Percentiles rank a stretch among this genome's conserved stretches.
Conservation (phyloP, 2,113 vertebrate genomes). For the Gnathonemus longibarbis region DNA sequence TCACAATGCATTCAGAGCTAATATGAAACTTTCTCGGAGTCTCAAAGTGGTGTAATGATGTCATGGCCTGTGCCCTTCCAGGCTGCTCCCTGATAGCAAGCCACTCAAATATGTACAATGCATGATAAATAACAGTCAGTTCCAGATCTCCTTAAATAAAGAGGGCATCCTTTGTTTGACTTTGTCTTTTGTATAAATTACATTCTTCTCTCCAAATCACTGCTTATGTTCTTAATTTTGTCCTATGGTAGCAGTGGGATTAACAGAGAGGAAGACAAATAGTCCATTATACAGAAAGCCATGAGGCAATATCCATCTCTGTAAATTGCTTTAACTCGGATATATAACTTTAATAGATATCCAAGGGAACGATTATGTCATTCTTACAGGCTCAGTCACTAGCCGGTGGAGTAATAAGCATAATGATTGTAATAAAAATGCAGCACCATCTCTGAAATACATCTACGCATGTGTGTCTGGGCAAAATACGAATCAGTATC, state of each 20-base stretch:
- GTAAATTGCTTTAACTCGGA: background rate
- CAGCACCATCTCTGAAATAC: background rate
- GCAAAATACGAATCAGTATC: background rate
- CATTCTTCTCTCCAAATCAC: background rate
- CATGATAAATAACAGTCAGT: background rate
- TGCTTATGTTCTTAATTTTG: constrained; percentile 10
- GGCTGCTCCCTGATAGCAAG: background rate
- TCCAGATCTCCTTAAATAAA: background rate
- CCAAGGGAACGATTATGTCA: background rate
- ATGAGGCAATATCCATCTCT: background rate
- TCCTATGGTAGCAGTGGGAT: background rate
- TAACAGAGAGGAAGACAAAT: constrained; percentile 1
- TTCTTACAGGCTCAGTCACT: background rate
- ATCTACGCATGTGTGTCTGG: background rate
- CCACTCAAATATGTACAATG: background rate
- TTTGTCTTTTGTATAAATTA: background rate
- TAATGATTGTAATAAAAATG: background rate
- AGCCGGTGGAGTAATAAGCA: background rate
- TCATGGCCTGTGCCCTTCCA: background rate
- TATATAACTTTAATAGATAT: background rate
- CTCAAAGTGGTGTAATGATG: background rate
- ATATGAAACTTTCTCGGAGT: background rate
- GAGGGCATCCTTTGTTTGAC: background rate
- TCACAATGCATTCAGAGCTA: background rate
- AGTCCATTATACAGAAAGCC: background rate